These are phyloP conservation scores for Furcifer pardalis DNA, from an alignment of 2,797 vertebrate species.

Conservation along the genomic window DNA sequence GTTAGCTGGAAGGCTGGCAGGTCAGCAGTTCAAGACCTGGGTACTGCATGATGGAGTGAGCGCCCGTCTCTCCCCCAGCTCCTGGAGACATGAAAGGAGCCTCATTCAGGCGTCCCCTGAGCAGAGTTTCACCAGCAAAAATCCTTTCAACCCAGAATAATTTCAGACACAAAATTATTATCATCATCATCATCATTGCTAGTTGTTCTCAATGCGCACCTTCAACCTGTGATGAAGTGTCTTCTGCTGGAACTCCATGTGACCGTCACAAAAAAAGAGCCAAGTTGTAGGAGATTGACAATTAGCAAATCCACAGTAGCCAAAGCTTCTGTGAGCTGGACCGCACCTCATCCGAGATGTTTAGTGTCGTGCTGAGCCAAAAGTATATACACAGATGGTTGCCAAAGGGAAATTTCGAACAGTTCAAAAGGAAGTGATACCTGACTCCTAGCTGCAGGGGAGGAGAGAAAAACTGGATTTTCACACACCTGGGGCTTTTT, in stretches of 20 bases:
- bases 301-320: too few species aligned
- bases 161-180: too few species aligned
- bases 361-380: not conserved
- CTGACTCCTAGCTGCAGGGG: too few species aligned
- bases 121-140: too few species aligned
- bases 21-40: too few species aligned
- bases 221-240: slow-evolving; percentile 32
- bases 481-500: not conserved
- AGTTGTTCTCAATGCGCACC: not conserved
- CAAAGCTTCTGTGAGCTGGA: not conserved
- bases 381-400: not conserved
- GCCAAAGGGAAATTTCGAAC: not conserved
- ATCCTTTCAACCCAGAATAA: too few species aligned
- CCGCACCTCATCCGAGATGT: not conserved
- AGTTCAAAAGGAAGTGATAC: not conserved
- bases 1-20: too few species aligned
- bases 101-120: too few species aligned
- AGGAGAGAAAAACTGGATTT: not conserved
- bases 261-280: not conserved
- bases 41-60: too few species aligned
- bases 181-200: too few species aligned
- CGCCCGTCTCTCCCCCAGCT: too few species aligned
- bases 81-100: too few species aligned
- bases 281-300: not conserved
- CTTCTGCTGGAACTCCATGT: slow-evolving; percentile 46